Evolutionary conservation across 2,888 invertebrate genomes (phyloP).

Genomic region (Eilema griseolum): DNA sequence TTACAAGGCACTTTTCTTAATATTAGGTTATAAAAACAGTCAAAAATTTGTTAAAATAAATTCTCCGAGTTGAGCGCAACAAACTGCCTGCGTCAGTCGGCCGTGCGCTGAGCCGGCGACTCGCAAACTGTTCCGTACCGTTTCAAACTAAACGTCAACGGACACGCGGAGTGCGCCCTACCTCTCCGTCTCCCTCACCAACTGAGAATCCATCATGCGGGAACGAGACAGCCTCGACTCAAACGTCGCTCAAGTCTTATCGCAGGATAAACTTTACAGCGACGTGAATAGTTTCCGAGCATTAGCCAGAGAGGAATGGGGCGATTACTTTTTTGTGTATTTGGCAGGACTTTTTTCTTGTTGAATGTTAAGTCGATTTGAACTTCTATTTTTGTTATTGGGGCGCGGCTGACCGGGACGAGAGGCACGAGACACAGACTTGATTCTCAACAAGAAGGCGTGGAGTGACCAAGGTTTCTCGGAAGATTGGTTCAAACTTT

Average conservation of each 20-base stretch:
- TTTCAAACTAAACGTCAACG: conserved; percentile 80
- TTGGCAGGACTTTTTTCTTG: conserved; percentile 81
- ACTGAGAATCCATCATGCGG: conserved; percentile 58
- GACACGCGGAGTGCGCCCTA: conserved; percentile 82
- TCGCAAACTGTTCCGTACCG: conserved; percentile 84
- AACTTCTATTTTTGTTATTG: conserved; percentile 77
- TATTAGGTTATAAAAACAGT: conserved; percentile 71
- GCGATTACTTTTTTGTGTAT: conserved; percentile 78
- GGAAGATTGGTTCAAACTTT: conserved; percentile 53
- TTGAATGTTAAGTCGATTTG: conserved; percentile 68
- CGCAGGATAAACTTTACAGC: conserved; percentile 83
- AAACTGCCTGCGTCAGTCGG: conserved; percentile 77
- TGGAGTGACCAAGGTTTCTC: conserved; percentile 66
- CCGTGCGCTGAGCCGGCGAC: conserved; percentile 84
- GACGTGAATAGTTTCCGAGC: conserved; percentile 81
- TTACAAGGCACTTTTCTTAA: conserved; percentile 79
- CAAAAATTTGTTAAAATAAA: conserved; percentile 70
- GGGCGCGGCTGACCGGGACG: conserved; percentile 62
- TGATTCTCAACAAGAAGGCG: conserved; percentile 64
- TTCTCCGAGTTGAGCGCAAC: conserved; percentile 79
- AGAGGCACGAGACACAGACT: conserved; percentile 58
- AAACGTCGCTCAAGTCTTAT: conserved; percentile 74
- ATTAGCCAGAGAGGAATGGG: conserved; percentile 80
- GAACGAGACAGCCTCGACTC: conserved; percentile 71
- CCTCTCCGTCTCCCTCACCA: conserved; percentile 80